Conservation (phyloP, 2,797 vertebrate genomes). For the Pelochelys cantorii region DNA sequence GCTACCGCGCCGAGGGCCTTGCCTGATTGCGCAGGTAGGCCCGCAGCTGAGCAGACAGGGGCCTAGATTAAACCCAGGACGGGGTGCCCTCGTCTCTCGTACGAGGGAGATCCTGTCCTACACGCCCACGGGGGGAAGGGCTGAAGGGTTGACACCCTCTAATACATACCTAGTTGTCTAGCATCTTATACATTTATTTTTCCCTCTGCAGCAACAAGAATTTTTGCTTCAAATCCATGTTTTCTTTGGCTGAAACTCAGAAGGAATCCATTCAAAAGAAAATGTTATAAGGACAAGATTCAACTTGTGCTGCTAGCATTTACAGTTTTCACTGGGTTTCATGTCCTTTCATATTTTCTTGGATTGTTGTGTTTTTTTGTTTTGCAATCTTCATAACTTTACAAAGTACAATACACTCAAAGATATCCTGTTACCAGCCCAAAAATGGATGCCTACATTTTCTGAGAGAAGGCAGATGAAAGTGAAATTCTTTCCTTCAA, state of each 20-base stretch:
- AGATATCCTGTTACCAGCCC: background rate
- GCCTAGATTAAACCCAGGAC: no score
- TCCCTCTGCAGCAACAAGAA: conserved; percentile 5
- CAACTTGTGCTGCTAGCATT: conserved; percentile 28
- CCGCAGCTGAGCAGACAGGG: no score
- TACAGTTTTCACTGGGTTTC: conserved; percentile 51
- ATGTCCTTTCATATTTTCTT: conserved; percentile 23
- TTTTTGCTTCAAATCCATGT: background rate
- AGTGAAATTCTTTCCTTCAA: background rate
- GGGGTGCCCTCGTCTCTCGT: no score
- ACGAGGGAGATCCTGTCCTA: no score
- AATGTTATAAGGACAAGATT: conserved; percentile 18
- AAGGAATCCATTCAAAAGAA: conserved; percentile 25
- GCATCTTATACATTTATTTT: background rate
- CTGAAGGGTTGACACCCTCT: no score
- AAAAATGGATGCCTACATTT: background rate
- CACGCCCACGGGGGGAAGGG: no score
- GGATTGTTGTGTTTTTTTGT: no score
- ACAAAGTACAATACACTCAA: background rate
- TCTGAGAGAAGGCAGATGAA: background rate
- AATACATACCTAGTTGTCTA: background rate
- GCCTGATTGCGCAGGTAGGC: no score
- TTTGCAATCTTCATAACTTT: background rate
- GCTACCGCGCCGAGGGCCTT: no score
- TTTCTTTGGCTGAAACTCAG: conserved; percentile 4